phyloP scores from a whole-genome alignment of 1,140 invertebrate species.

The Drosophila pallidifrons region DNA sequence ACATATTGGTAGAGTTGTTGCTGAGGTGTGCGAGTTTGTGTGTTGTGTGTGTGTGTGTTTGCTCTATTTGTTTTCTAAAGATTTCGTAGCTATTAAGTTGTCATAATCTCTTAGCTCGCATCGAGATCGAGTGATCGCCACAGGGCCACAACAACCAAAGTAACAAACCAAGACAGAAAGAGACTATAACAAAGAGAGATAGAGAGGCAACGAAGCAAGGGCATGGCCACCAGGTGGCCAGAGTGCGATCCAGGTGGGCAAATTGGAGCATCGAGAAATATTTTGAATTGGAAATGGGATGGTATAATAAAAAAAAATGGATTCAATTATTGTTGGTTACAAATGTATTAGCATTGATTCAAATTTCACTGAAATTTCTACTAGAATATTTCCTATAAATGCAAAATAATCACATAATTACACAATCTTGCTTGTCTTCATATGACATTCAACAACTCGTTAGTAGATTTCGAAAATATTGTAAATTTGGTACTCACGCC shows the following conservation, averaged over 20 bases:
- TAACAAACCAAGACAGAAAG: background rate
- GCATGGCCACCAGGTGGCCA: constrained; percentile 46
- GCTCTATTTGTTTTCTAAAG: constrained; percentile 74
- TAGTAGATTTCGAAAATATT: background rate
- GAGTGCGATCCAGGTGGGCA: constrained; percentile 48
- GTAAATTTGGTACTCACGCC: background rate
- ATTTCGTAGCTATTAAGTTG: constrained; percentile 79
- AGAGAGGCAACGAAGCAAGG: constrained; percentile 11
- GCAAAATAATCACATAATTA: too few relatives aligned
- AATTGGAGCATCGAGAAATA: constrained; percentile 36
- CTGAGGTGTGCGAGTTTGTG: too few relatives aligned
- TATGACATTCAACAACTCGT: too few relatives aligned
- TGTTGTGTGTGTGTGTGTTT: constrained; percentile 38
- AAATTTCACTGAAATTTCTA: too few relatives aligned
- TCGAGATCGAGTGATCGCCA: constrained; percentile 57
- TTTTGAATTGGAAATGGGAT: background rate
- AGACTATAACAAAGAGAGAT: background rate
- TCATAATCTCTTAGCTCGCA: constrained; percentile 66
- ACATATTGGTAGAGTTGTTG: constrained; percentile 48
- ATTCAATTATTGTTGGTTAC: too few relatives aligned
- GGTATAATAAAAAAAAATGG: background rate
- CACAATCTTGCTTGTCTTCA: too few relatives aligned
- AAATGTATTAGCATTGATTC: too few relatives aligned
- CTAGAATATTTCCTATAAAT: too few relatives aligned
- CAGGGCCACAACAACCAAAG: constrained; percentile 24